Conservation (phyloP, 2,888 invertebrate genomes). For the Melangyna quadrimaculata region DNA sequence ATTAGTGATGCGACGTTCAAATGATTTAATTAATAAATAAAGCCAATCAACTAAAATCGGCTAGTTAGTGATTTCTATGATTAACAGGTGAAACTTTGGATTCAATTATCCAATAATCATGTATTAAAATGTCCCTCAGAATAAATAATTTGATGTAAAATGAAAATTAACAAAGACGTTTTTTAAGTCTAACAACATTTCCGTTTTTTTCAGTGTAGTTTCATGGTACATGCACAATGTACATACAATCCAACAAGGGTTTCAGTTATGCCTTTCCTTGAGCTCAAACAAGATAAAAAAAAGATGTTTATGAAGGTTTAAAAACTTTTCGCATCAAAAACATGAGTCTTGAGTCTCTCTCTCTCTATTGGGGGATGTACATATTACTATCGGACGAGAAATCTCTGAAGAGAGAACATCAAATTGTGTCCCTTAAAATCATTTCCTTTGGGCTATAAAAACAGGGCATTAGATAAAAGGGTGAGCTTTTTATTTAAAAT, state of each 20-base stretch:
- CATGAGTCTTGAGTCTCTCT: neutral
- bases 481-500: conserved; percentile 31
- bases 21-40: no score
- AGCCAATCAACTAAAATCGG: no score
- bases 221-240: neutral
- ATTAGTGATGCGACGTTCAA: no score
- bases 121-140: no score
- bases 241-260: conserved; percentile 20
- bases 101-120: no score
- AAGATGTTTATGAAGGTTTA: conserved; percentile 61
- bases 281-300: conserved; percentile 53
- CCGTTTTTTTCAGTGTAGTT: neutral
- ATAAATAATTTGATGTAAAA: no score
- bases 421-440: conserved; percentile 48
- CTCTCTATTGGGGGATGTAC: conserved; percentile 14
- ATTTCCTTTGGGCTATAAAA: conserved; percentile 29
- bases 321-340: conserved; percentile 20
- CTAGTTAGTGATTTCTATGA: no score
- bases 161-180: no score
- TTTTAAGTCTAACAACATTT: no score
- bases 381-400: conserved; percentile 43
- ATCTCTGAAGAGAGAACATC: conserved; percentile 27
- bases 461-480: conserved; percentile 57
- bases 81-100: no score
- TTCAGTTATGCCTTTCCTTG: conserved; percentile 38